phyloP scores from a whole-genome alignment of 2,113 vertebrate genomes.

The Leucopsar rothschildi region DNA sequence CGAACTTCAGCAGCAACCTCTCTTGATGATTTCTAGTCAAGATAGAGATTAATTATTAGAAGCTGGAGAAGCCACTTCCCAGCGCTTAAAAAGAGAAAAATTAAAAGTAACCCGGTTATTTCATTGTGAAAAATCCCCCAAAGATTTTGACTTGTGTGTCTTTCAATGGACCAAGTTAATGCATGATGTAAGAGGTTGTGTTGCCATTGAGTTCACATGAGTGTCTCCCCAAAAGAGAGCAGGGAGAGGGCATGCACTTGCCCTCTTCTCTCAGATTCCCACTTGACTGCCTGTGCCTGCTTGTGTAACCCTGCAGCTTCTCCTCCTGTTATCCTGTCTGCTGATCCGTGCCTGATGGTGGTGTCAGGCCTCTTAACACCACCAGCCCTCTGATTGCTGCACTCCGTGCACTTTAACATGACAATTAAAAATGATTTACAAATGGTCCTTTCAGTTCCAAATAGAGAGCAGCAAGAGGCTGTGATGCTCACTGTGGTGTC shows the following conservation, averaged over 20 bases:
- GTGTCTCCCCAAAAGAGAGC: background rate
- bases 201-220: background rate
- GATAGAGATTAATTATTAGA: background rate
- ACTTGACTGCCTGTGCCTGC: constrained; percentile 39
- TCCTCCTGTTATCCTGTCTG: constrained; percentile 58
- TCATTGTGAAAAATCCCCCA: background rate
- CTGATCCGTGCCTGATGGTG: constrained; percentile 62
- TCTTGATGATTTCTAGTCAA: background rate
- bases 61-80: background rate
- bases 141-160: background rate
- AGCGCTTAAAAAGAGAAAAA: background rate
- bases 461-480: constrained; percentile 20
- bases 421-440: constrained; percentile 76
- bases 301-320: constrained; percentile 63
- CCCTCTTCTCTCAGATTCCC: background rate
- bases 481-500: background rate
- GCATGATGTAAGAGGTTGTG: background rate
- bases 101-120: background rate
- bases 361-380: constrained; percentile 55
- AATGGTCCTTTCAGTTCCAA: constrained; percentile 26
- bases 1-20: background rate
- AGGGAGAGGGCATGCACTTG: background rate
- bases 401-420: constrained; percentile 61
- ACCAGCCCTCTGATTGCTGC: constrained; percentile 42
- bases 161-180: background rate